A percentile compares a stretch with the other conserved stretches of the same genome.
These are phyloP conservation scores for Drosophila planitibia DNA, from an alignment of 2,888 invertebrate genomes.

Conservation along the genomic window DNA sequence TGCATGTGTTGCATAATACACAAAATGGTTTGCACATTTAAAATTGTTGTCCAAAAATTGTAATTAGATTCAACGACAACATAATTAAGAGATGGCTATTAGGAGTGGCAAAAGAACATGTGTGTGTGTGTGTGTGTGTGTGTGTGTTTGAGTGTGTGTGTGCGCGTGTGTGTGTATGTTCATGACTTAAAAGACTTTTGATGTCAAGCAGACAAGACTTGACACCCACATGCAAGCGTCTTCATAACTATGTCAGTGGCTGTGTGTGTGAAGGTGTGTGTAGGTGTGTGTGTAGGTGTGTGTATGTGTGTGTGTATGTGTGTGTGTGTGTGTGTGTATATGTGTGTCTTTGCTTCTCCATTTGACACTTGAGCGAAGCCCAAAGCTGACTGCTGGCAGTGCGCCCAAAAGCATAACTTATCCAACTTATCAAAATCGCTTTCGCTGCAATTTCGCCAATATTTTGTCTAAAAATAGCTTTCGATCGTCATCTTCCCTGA, in stretches of 20 bases:
- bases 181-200: slow-evolving; percentile 59
- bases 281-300: slow-evolving; percentile 2
- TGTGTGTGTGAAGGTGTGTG: not conserved
- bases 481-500: not conserved
- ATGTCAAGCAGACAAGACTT: slow-evolving; percentile 58
- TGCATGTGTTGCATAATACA: slow-evolving; percentile 62
- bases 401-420: not conserved
- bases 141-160: slow-evolving; percentile 11
- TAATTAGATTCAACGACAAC: slow-evolving; percentile 55
- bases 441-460: slow-evolving; percentile 29
- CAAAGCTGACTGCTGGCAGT: slow-evolving; percentile 17
- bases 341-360: slow-evolving; percentile 7
- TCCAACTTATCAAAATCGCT: slow-evolving; percentile 12
- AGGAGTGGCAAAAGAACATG: not conserved
- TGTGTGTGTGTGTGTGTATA: slow-evolving; percentile 5
- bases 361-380: slow-evolving; percentile 33
- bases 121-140: slow-evolving; percentile 11
- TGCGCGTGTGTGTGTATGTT: slow-evolving; percentile 18
- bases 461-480: not conserved
- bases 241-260: slow-evolving; percentile 20
- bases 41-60: slow-evolving; percentile 53
- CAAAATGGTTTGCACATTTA: slow-evolving; percentile 69
- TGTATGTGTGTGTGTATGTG: not conserved
- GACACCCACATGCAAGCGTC: slow-evolving; percentile 37
- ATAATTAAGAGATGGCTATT: slow-evolving; percentile 37